phyloP scores from a whole-genome alignment of 2,113 vertebrate species.

The Neogobius melanostomus region DNA sequence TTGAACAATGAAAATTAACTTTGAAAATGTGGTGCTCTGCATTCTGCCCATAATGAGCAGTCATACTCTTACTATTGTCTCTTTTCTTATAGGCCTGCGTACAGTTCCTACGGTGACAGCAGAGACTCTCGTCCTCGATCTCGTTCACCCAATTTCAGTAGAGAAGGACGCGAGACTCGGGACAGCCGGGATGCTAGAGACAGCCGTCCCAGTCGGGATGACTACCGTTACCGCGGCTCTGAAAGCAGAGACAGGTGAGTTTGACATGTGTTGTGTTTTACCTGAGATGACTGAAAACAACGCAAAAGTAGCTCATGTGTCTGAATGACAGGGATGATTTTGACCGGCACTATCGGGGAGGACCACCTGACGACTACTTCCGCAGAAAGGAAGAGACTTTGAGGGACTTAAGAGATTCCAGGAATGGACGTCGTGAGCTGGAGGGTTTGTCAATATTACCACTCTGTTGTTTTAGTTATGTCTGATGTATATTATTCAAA shows the following conservation, averaged over 20 bases:
- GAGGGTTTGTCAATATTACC: slow-evolving; percentile 72
- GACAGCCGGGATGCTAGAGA: slow-evolving; percentile 34
- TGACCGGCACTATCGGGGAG: slow-evolving; percentile 80
- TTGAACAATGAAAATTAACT: too few species aligned
- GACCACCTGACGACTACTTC: slow-evolving; percentile 79
- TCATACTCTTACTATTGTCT: slow-evolving; percentile 21
- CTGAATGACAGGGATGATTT: slow-evolving; percentile 78
- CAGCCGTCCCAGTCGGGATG: slow-evolving; percentile 62
- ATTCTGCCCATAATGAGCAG: too few species aligned
- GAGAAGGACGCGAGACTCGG: slow-evolving; percentile 75
- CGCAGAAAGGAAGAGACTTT: slow-evolving; percentile 87
- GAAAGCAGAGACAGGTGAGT: slow-evolving; percentile 77
- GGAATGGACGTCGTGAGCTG: slow-evolving; percentile 82
- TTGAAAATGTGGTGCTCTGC: too few species aligned
- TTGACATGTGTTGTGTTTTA: background rate
- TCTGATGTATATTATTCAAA: background rate
- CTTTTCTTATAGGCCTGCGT: slow-evolving; percentile 57
- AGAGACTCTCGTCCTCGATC: slow-evolving; percentile 74
- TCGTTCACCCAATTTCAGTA: slow-evolving; percentile 77
- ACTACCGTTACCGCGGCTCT: slow-evolving; percentile 76
- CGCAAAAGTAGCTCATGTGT: background rate
- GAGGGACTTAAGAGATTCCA: slow-evolving; percentile 85
- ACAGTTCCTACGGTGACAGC: slow-evolving; percentile 66
- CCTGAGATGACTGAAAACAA: too few species aligned
- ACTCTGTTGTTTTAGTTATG: background rate